Evolutionary conservation across 2,888 invertebrate species (phyloP).

Genomic region (Philereme vetulata): DNA sequence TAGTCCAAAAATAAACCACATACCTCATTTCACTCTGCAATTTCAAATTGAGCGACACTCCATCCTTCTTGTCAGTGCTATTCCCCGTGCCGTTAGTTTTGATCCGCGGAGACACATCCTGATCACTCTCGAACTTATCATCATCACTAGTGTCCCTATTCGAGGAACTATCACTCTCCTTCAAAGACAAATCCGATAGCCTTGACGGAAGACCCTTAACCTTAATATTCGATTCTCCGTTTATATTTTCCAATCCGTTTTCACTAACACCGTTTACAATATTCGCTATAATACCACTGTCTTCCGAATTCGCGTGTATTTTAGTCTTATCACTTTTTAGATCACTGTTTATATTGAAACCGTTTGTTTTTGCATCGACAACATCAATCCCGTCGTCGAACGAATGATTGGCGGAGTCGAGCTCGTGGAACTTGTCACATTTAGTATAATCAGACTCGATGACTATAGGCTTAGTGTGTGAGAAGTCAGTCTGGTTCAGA

Average conservation of each 20-base stretch:
- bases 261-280: conserved; percentile 53
- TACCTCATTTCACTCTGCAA: conserved; percentile 78
- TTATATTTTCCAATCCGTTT: conserved; percentile 32
- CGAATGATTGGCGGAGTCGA: conserved; percentile 74
- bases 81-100: conserved; percentile 53
- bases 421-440: conserved; percentile 61
- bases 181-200: conserved; percentile 69
- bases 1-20: conserved; percentile 3
- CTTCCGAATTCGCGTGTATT: conserved; percentile 70
- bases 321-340: conserved; percentile 60
- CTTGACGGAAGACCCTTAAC: conserved; percentile 58
- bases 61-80: conserved; percentile 66
- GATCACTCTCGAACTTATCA: conserved; percentile 68
- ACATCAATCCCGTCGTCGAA: conserved; percentile 75
- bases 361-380: conserved; percentile 61
- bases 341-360: conserved; percentile 45
- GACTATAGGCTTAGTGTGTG: conserved; percentile 74
- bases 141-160: conserved; percentile 68
- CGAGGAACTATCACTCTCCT: conserved; percentile 60
- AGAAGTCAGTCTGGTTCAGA: conserved; percentile 76
- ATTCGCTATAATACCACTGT: conserved; percentile 74
- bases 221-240: conserved; percentile 49
- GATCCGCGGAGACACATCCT: conserved; percentile 60
- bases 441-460: conserved; percentile 72
- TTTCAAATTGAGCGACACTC: conserved; percentile 73